Evolutionary conservation across 2,797 vertebrate species (phyloP).

Genomic region (Coccyzus lansbergi): DNA sequence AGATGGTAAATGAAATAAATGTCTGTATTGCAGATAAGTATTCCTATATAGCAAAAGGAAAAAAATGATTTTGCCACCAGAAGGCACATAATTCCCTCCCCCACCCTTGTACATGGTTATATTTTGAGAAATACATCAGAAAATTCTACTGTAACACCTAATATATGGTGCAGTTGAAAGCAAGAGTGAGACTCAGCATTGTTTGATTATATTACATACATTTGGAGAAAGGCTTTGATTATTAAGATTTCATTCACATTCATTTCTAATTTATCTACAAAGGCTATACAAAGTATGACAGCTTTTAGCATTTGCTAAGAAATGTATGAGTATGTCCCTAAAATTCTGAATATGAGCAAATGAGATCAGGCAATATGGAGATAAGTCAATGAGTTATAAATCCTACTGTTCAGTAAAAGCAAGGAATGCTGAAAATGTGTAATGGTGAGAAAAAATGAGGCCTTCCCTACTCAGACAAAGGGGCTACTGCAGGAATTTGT

Average conservation of each 20-base stretch:
- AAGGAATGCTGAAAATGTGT: neutral
- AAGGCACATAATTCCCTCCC: neutral
- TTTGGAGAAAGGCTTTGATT: neutral
- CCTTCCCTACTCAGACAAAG: neutral
- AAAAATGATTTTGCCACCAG: conserved; percentile 28
- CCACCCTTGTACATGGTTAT: neutral
- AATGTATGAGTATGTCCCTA: neutral
- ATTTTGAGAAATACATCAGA: conserved; percentile 15
- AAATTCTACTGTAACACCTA: neutral
- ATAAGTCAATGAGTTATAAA: neutral
- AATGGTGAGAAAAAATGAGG: neutral
- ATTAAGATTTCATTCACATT: neutral
- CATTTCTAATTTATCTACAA: neutral
- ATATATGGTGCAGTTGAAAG: conserved; percentile 8
- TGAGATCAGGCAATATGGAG: neutral
- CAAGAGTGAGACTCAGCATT: neutral
- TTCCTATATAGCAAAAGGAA: neutral
- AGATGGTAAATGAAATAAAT: conserved; percentile 1
- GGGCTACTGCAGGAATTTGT: neutral
- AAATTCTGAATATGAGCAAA: neutral
- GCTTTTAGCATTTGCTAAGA: neutral
- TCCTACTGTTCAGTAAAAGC: neutral
- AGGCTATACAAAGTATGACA: neutral
- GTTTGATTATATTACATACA: neutral
- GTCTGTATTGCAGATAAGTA: neutral